Conservation (phyloP, 2,113 vertebrate species). For the Microtus pennsylvanicus region DNA sequence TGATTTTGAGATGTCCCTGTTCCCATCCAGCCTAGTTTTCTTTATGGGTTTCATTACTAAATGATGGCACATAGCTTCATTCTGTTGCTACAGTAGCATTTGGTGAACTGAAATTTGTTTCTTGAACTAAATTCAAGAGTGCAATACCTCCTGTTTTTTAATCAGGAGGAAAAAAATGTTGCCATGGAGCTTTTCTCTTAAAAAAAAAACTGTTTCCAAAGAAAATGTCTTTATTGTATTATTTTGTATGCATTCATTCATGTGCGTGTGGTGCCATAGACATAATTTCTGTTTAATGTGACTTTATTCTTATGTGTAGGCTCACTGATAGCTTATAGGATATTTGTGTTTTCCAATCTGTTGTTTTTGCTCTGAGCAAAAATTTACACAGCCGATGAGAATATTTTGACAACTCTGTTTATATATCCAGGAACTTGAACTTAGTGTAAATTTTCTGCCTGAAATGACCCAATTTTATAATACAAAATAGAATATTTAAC, state of each 20-base stretch:
- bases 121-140: slow-evolving; percentile 21
- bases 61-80: not conserved
- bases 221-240: slow-evolving; percentile 10
- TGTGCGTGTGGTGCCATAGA: slow-evolving; percentile 38
- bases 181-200: not conserved
- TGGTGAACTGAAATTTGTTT: slow-evolving; percentile 46
- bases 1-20: not conserved
- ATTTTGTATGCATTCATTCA: not conserved
- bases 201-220: not conserved
- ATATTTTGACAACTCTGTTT: slow-evolving; percentile 85
- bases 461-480: slow-evolving; percentile 83
- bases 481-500: slow-evolving; percentile 74
- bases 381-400: slow-evolving; percentile 83
- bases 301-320: slow-evolving; percentile 68
- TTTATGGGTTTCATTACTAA: slow-evolving; percentile 19
- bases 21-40: not conserved
- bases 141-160: slow-evolving; percentile 50
- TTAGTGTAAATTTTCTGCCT: slow-evolving; percentile 84
- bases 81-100: slow-evolving; percentile 31
- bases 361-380: slow-evolving; percentile 84
- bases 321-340: slow-evolving; percentile 82
- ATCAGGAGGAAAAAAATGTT: slow-evolving; percentile 14
- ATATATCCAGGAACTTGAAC: slow-evolving; percentile 74
- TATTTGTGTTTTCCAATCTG: slow-evolving; percentile 83
- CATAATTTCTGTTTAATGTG: slow-evolving; percentile 77